Evolutionary conservation across 2,888 invertebrate genomes (phyloP), one percentile per base, ranked within the genome.

Genomic region (Amphipyra berbera): DNA sequence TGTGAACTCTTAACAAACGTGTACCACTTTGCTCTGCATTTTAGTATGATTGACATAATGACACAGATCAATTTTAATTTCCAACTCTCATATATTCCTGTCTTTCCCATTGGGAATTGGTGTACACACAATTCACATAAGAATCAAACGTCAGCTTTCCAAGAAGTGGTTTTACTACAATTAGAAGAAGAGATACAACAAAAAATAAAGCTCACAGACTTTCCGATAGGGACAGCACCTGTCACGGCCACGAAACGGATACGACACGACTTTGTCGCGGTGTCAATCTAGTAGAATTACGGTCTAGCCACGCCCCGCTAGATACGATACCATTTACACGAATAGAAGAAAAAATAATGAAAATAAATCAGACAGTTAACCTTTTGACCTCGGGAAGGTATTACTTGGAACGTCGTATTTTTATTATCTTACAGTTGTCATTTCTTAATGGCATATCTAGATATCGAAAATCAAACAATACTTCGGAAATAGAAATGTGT

Each of bases 241-340:
- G 73, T 59, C 75, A 55, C 54, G 42, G 38, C 15, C 50, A 15
- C 47, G 63, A 56, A 66, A 64, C 59, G 49, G 56, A 73, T 56
- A 45, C 66, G 61, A 68, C 64, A 63, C 44, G 68, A 68, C 67
- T 61, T 61, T 59, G 57, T 46, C 49, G 12, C 30, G 45, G 53
- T 71, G 76, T 78, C 76, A 76, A 75, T 78, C 63, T 71, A 57
- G 42, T n/a, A 56, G 58, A 59, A 66, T 78, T 78, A 73, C 57
- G 42, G 52, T 40, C 45, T 50, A 27, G 47, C 59, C 61, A 52
- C 60, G n/a, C 60, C 59, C 33, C 8, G 10, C 15, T 30, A 41
- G 47, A 53, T 48, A 45, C 42, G 35, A 56, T 44, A 21, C 58
- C 54, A 53, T 62, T 61, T 57, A 67, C 56, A 63, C 30, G 53